Conservation (phyloP, 2,797 vertebrate species). For the Scarus forsteni region DNA sequence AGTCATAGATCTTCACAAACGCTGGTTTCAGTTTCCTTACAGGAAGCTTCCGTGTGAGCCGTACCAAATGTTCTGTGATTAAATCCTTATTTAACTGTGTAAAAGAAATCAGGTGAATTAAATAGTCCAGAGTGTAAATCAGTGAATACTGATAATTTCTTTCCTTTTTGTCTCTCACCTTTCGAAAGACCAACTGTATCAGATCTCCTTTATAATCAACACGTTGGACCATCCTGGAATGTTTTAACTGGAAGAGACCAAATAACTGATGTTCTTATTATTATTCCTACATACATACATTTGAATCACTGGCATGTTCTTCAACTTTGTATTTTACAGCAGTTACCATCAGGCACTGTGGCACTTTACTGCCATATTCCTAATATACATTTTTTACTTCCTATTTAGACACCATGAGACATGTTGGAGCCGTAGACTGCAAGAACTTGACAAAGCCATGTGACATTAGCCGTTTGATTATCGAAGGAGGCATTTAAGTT, state of each 20-base stretch:
- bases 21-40: constrained; percentile 81
- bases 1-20: constrained; percentile 78
- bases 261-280: neutral
- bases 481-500: too few species aligned
- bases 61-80: constrained; percentile 27
- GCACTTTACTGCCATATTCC: too few species aligned
- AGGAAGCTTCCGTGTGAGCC: constrained; percentile 53
- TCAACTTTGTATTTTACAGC: too few species aligned
- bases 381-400: too few species aligned
- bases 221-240: constrained; percentile 41
- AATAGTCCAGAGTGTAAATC: neutral
- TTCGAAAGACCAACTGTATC: constrained; percentile 63
- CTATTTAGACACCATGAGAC: too few species aligned
- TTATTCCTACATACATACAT: neutral
- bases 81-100: constrained; percentile 58
- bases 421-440: too few species aligned
- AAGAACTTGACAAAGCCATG: too few species aligned
- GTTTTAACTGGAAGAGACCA: constrained; percentile 47
- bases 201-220: constrained; percentile 64
- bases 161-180: constrained; percentile 44
- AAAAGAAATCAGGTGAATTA: neutral
- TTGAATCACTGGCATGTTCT: too few species aligned
- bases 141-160: neutral
- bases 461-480: too few species aligned
- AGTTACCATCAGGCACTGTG: too few species aligned